A percentile compares a stretch with the other conserved stretches of the same genome.
These are phyloP conservation scores for Rhinella marina DNA, from an alignment of 2,797 vertebrate species.

Conservation along the genomic window DNA sequence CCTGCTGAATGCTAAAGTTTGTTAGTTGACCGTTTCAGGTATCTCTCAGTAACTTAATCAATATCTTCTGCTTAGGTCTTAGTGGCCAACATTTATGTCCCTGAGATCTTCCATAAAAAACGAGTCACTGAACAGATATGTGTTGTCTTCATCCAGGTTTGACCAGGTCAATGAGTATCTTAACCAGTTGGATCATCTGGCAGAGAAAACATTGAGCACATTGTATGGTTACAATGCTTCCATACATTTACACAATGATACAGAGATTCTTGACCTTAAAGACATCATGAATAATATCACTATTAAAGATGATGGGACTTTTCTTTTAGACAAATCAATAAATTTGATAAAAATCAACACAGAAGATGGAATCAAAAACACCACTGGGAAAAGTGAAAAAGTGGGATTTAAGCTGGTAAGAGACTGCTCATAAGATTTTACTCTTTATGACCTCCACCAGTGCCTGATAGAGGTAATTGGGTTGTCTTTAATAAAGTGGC, in stretches of 20 bases:
- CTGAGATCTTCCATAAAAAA: not conserved
- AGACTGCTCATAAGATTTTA: not conserved
- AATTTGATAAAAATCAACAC: constrained; percentile 62
- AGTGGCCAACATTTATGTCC: not conserved
- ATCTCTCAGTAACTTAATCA: not conserved
- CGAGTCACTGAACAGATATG: not conserved
- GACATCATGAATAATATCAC: accelerated
- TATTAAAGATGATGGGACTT: not conserved
- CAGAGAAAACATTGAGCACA: constrained; percentile 62
- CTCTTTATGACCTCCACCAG: not conserved
- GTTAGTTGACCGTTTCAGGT: not conserved
- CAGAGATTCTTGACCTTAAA: not conserved
- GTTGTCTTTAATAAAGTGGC: not conserved
- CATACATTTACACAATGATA: not conserved
- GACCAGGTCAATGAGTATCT: constrained; percentile 59
- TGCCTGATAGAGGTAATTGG: not conserved
- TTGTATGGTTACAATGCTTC: constrained; percentile 66
- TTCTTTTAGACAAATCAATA: constrained; percentile 65
- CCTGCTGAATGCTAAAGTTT: not conserved
- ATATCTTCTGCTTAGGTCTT: not conserved
- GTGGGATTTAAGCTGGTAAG: constrained; percentile 75
- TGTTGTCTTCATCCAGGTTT: constrained; percentile 65
- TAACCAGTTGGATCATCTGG: constrained; percentile 68
- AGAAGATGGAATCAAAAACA: not conserved
- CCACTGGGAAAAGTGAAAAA: constrained; percentile 13